Evolutionary conservation across 1,140 invertebrate genomes (phyloP), one percentile per base, ranked within the genome.

Genomic region (Drosophila sp.): DNA sequence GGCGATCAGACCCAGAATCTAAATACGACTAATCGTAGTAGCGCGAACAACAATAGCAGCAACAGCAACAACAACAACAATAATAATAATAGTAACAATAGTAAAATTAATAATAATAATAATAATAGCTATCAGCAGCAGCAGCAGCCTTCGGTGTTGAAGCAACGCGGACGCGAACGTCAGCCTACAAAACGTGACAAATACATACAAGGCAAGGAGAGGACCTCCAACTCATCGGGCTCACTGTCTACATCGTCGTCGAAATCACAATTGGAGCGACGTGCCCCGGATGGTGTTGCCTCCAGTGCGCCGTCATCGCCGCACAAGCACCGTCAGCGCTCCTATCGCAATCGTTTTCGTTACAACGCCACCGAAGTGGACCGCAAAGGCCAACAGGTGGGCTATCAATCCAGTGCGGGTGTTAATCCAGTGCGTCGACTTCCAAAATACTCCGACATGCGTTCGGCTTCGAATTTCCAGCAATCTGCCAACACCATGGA

Each of bases 191-290:
- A 76, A 23, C 67, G 66, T 5, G 65, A 63, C 25, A 82, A 82
- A 55, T 64, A 57, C 11, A n/a, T 60, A 4, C 17, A 50, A 29
- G 47, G 61, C 1, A 65, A 72, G 4, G 65, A 69, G 3, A 44
- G 27, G 3, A 72, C 54, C 8, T 83, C 84, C 0, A 71, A 87
- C 10, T 89, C 84, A 0, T 89, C 84, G 0, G 76, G 70, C 3
- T 84, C 80, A 0, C 54, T 80, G 5, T 89, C 80, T 3, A 54
- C 71, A 1, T 78, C 76, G 4, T 89, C 80, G 3, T 81, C 81
- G 0, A 85, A 86, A 8, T 70, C 76, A 0, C 70, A 87, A 0
- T 38, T 83, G 29, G 72, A 78, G 8, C 55, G 23, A 5, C 66
- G 61, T 17, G 3, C 23, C 2, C 17, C 17, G 17, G 47, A 17